Evolutionary conservation across 2,797 vertebrate genomes (phyloP).

Genomic region (Chelon auratus): DNA sequence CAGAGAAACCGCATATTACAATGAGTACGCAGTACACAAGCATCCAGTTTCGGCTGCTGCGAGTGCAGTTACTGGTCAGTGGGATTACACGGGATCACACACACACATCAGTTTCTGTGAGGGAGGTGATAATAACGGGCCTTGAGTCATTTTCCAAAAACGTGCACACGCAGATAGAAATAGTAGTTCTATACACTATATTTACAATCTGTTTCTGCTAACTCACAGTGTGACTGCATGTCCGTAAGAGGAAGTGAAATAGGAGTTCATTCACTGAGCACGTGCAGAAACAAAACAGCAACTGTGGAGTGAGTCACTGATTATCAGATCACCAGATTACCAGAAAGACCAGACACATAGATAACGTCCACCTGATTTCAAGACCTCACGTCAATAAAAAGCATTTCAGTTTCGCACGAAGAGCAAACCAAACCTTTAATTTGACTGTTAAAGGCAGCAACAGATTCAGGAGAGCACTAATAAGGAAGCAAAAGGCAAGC

Average conservation of each 20-base stretch:
- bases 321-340: slow-evolving; percentile 40
- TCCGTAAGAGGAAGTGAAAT: slow-evolving; percentile 67
- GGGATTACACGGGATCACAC: slow-evolving; percentile 15
- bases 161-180: slow-evolving; percentile 13
- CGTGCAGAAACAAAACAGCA: slow-evolving; percentile 60
- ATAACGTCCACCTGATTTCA: neutral
- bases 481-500: neutral
- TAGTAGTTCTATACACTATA: neutral
- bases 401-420: slow-evolving; percentile 4
- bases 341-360: slow-evolving; percentile 10
- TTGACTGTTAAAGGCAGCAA: slow-evolving; percentile 17
- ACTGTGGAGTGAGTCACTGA: slow-evolving; percentile 36
- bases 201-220: slow-evolving; percentile 50
- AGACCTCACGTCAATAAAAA: slow-evolving; percentile 6
- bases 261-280: slow-evolving; percentile 45
- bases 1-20: slow-evolving; percentile 53
- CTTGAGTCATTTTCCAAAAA: slow-evolving; percentile 48
- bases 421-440: neutral
- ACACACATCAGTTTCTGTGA: slow-evolving; percentile 39
- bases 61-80: slow-evolving; percentile 49
- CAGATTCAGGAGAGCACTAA: slow-evolving; percentile 15
- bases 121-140: slow-evolving; percentile 23
- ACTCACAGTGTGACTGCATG: slow-evolving; percentile 51
- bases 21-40: slow-evolving; percentile 2
- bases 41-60: slow-evolving; percentile 38